A percentile compares a stretch with the other conserved stretches of the same genome.
Evolutionary conservation across 30 jellyfish, hydroid and myxozoan species (phyloP).

Genomic region (Turritopsis rubra): DNA sequence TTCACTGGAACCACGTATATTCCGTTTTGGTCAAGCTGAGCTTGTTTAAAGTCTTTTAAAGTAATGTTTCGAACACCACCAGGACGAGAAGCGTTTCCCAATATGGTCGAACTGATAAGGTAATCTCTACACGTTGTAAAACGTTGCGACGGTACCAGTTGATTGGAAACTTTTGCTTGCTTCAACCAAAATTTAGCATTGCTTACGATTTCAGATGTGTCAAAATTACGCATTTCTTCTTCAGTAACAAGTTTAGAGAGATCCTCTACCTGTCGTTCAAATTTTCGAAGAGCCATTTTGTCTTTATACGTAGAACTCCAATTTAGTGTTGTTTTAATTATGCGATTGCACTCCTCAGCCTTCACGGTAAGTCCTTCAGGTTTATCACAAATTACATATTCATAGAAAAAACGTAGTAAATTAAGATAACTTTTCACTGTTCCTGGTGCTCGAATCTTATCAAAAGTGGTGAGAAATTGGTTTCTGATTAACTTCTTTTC

Average conservation of each 20-base stretch:
- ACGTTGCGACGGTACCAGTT: not conserved
- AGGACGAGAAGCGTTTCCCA: not conserved
- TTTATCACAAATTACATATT: not conserved
- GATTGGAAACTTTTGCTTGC: not conserved
- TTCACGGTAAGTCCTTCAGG: not conserved
- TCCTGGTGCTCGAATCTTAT: conserved; percentile 5
- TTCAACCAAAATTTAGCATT: not conserved
- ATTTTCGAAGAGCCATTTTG: not conserved
- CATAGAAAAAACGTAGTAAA: conserved; percentile 13
- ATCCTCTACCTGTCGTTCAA: not conserved
- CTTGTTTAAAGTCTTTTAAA: not conserved
- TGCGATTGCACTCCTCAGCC: not conserved
- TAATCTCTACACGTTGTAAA: not conserved
- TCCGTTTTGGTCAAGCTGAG: not conserved
- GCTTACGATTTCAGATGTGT: not conserved
- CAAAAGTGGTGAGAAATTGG: conserved; percentile 17
- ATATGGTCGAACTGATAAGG: not conserved
- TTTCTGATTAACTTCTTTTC: not conserved
- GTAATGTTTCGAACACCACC: not conserved
- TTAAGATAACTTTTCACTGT: conserved; percentile 30
- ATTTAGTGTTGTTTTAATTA: not conserved
- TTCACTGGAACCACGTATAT: not conserved
- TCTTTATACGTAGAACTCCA: not conserved
- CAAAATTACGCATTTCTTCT: not conserved
- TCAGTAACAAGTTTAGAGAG: not conserved